These are phyloP conservation scores for Crambe crambe DNA, from an alignment of 37 sponge, comb jelly and placozoan genomes.

Conservation along the genomic window DNA sequence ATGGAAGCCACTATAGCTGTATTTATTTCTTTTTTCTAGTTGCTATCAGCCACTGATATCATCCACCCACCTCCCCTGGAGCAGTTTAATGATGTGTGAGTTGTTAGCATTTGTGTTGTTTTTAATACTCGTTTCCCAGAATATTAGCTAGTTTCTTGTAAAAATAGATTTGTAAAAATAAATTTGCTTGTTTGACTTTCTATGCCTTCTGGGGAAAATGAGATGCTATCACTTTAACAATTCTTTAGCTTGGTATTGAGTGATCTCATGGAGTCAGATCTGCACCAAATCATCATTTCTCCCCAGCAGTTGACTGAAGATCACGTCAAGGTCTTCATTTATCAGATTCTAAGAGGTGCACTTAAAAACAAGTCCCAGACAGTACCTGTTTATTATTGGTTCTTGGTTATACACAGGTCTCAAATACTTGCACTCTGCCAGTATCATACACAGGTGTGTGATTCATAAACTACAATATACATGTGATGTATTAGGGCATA, in stretches of 20 bases:
- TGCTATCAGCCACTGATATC: slow-evolving; percentile 70
- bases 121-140: too few relatives aligned
- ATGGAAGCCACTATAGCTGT: not conserved
- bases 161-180: too few relatives aligned
- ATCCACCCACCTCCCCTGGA: slow-evolving; percentile 63
- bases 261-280: slow-evolving; percentile 83
- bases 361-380: too few relatives aligned
- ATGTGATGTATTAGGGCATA: too few relatives aligned
- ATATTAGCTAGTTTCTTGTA: too few relatives aligned
- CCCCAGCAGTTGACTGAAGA: slow-evolving; percentile 77
- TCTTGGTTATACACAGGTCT: slow-evolving; percentile 49
- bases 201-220: not conserved
- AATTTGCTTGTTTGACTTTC: too few relatives aligned
- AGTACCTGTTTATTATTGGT: not conserved
- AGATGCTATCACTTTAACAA: not conserved
- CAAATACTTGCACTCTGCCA: slow-evolving; percentile 89
- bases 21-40: slow-evolving; percentile 31
- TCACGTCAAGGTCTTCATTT: slow-evolving; percentile 86
- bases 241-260: slow-evolving; percentile 66
- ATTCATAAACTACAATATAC: too few relatives aligned
- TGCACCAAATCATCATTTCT: slow-evolving; percentile 85
- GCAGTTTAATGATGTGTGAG: slow-evolving; percentile 74
- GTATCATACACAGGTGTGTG: slow-evolving; percentile 71
- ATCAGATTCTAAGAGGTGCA: slow-evolving; percentile 85
- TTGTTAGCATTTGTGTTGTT: too few relatives aligned